These are phyloP conservation scores for Lydus trimaculatus DNA, from an alignment of 2,888 invertebrate genomes.

Conservation along the genomic window DNA sequence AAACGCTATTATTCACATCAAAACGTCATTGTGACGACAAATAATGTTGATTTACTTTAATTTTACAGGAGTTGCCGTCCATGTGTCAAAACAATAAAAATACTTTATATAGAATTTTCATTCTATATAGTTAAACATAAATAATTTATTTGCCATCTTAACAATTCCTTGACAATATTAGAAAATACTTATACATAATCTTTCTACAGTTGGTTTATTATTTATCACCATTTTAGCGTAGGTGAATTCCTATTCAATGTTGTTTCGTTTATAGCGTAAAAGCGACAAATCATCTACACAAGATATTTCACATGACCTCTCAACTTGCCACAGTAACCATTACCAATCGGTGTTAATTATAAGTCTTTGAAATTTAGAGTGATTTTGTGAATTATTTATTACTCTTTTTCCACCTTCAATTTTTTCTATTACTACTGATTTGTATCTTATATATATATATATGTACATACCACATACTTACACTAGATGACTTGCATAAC, in stretches of 20 bases:
- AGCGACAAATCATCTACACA: slow-evolving; percentile 58
- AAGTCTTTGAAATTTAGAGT: slow-evolving; percentile 38
- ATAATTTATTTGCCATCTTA: slow-evolving; percentile 33
- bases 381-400: background rate
- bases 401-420: background rate
- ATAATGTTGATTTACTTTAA: slow-evolving; percentile 24
- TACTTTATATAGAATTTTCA: slow-evolving; percentile 36
- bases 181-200: slow-evolving; percentile 28
- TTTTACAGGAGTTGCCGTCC: slow-evolving; percentile 26
- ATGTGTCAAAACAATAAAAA: slow-evolving; percentile 31
- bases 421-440: slow-evolving; percentile 5
- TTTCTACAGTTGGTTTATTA: slow-evolving; percentile 50
- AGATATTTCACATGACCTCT: slow-evolving; percentile 61
- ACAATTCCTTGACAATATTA: slow-evolving; percentile 17
- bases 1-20: slow-evolving; percentile 4
- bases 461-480: slow-evolving; percentile 11
- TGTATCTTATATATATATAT: no score
- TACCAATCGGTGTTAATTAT: slow-evolving; percentile 57
- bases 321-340: slow-evolving; percentile 58
- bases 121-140: slow-evolving; percentile 7
- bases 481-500: slow-evolving; percentile 14
- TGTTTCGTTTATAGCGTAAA: slow-evolving; percentile 41
- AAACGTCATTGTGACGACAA: slow-evolving; percentile 15
- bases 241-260: slow-evolving; percentile 47
- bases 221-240: slow-evolving; percentile 54